Percentiles rank a stretch among this genome's conserved stretches.
Conservation (phyloP, 2,888 invertebrate species). For the Diarsia brunnea region DNA sequence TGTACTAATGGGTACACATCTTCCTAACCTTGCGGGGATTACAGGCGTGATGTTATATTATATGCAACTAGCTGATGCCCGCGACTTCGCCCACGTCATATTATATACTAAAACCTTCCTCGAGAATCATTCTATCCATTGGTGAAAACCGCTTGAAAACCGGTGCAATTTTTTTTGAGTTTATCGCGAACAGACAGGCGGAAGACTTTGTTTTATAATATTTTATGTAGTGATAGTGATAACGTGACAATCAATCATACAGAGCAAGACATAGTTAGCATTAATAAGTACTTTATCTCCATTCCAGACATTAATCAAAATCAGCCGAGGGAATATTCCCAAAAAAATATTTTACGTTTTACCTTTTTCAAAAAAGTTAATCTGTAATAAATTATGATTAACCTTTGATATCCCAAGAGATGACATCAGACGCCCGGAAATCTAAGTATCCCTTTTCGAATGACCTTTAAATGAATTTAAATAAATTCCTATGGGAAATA, state of each 20-base stretch:
- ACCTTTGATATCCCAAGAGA: conserved; percentile 30
- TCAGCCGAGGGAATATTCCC: not conserved
- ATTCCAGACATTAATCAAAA: conserved; percentile 17
- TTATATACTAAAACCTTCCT: too few relatives aligned
- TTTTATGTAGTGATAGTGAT: too few relatives aligned
- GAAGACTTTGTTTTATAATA: too few relatives aligned
- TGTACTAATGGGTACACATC: too few relatives aligned
- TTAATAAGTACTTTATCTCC: not conserved
- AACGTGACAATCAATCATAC: not conserved
- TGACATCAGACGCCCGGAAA: conserved; percentile 13
- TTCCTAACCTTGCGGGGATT: too few relatives aligned
- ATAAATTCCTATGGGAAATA: conserved; percentile 44
- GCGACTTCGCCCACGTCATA: too few relatives aligned
- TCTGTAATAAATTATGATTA: conserved; percentile 33
- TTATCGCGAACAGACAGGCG: too few relatives aligned
- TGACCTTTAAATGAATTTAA: conserved; percentile 39
- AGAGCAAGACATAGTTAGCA: not conserved
- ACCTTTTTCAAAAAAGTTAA: conserved; percentile 23
- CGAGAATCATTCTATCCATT: too few relatives aligned
- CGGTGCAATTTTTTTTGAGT: too few relatives aligned
- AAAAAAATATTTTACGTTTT: conserved; percentile 4
- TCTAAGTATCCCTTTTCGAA: conserved; percentile 15
- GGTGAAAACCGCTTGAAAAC: too few relatives aligned
- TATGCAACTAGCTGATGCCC: too few relatives aligned
- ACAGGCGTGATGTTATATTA: too few relatives aligned